These are phyloP conservation scores for Corella eumyota DNA, from an alignment of 23 tunicate genomes.

Conservation along the genomic window DNA sequence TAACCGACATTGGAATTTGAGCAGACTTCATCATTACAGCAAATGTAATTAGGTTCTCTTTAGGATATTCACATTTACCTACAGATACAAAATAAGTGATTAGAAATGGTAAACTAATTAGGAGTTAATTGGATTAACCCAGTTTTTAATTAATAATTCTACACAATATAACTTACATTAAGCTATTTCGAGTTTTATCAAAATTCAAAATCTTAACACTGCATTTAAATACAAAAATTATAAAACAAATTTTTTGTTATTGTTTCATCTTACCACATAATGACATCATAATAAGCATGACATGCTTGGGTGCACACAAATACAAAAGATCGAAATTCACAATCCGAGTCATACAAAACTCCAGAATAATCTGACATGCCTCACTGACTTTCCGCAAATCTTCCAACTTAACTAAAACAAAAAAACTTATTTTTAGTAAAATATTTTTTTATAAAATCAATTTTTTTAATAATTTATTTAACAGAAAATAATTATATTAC, in stretches of 20 bases:
- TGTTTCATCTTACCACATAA: slow-evolving; percentile 26
- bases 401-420: slow-evolving; percentile 22
- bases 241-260: no score
- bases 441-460: no score
- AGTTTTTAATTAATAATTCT: no score
- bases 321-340: slow-evolving; percentile 26
- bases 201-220: no score
- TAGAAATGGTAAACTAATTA: background rate
- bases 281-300: background rate
- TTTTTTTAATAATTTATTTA: no score
- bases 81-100: background rate
- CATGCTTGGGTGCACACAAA: slow-evolving; percentile 21
- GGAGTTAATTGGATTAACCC: no score
- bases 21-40: slow-evolving; percentile 64
- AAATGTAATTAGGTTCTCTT: slow-evolving; percentile 48
- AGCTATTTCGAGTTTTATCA: no score
- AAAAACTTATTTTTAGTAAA: no score
- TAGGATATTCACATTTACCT: slow-evolving; percentile 17
- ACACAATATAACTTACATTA: no score
- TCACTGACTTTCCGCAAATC: slow-evolving; percentile 10
- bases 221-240: no score
- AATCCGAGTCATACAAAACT: slow-evolving; percentile 39
- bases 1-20: slow-evolving; percentile 27
- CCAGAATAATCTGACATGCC: slow-evolving; percentile 36
- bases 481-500: no score